Evolutionary conservation across 2,113 vertebrate species (phyloP), one percentile per base, ranked within the genome.

Genomic region (Neotoma lepida): DNA sequence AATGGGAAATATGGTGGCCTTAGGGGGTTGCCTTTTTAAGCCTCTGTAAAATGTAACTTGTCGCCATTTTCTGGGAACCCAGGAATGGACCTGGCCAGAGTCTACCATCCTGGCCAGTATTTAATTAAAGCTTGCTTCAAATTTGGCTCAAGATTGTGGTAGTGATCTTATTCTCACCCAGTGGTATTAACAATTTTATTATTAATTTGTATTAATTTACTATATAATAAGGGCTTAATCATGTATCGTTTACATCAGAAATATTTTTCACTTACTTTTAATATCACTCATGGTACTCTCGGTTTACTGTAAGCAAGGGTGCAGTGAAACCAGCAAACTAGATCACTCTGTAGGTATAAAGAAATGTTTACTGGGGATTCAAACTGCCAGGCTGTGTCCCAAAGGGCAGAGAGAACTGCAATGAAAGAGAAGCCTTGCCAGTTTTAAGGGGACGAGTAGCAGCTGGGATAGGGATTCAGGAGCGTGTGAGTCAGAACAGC

Each of bases 191-290:
- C 66, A n/a, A 70, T 70, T n/a, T 81, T 56, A 54, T 41, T 63
- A 85, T 33, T 87, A 17, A 66, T 51, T 88, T 89, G n/a, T 10
- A n/a, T 78, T 28, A 77, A 18, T 39, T 77, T 93, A 39, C 51
- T 80, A 49, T 41, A 18, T 71, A 81, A 71, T 51, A 18, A n/a
- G 8, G 33, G 81, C 44, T 91, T 76, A 86, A 68, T 82, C 15
- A 24, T 70, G 0, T 63, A 56, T 89, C 66, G 54, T 63, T 94
- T 86, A 73, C 22, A 13, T 56, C 46, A 56, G 56, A 86, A 95
- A 89, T 89, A 12, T 68, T 86, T 33, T 93, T 92, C n/a, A 33
- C 35, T 91, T 91, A 41, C 51, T 58, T 91, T 70, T 35, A 76
- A 74, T 93, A 68, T 63, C 54, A 49, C 14, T 71, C 66, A 76